phyloP scores from a whole-genome alignment of 2,113 vertebrate genomes.

The Mobula hypostoma region DNA sequence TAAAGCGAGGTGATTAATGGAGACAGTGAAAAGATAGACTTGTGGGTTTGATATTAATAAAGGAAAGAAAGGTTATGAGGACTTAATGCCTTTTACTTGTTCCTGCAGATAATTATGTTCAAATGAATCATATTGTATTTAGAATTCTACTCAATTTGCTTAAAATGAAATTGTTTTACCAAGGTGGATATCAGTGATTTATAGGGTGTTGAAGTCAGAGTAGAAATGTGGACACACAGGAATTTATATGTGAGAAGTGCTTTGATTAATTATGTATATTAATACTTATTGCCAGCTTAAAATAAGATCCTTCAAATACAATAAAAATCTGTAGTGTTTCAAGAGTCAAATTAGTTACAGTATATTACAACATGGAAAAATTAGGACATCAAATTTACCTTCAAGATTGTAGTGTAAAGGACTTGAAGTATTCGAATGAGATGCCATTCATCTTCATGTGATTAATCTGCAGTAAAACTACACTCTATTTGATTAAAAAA shows the following conservation, averaged over 20 bases:
- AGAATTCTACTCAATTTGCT: not conserved
- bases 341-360: not conserved
- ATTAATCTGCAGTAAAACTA: not conserved
- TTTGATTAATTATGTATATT: slow-evolving; percentile 29
- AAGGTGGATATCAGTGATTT: not conserved
- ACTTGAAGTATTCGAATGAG: slow-evolving; percentile 21
- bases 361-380: not conserved
- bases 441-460: not conserved
- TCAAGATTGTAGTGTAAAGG: slow-evolving; percentile 6
- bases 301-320: not conserved
- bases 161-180: no score
- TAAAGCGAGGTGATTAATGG: not conserved
- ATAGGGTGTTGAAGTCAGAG: not conserved
- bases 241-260: not conserved
- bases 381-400: not conserved
- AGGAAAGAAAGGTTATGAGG: not conserved
- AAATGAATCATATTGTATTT: slow-evolving; percentile 16
- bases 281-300: not conserved
- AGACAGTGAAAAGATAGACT: not conserved
- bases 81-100: not conserved
- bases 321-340: not conserved
- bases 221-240: not conserved
- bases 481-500: slow-evolving; percentile 14
- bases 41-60: not conserved
- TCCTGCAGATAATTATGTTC: not conserved